Evolutionary conservation across 2,113 vertebrate genomes (phyloP), one percentile per base, ranked within the genome.

Genomic region (Onychorhynchus coronatus): DNA sequence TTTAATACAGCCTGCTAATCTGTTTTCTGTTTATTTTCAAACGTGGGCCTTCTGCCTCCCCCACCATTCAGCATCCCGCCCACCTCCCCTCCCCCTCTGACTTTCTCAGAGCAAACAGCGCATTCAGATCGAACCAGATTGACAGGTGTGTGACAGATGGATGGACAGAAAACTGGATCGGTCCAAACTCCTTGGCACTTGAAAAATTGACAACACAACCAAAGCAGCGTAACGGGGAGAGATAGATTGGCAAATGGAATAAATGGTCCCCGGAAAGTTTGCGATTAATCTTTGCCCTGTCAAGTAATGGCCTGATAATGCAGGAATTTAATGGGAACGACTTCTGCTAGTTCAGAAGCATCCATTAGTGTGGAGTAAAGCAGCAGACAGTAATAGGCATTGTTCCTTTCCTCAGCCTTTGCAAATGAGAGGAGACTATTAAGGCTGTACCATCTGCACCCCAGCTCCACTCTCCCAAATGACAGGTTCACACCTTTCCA

Each of bases 251-350:
- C 94, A 97, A 97, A 96, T 93, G 94, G 94, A 95, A 97, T 97
- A 97, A 97, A 97, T 95, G 90, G 81, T 95, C 93, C 91, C 95
- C 10, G 0, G 94, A 92, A 96, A 97, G 96, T 97, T 96, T 93
- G 87, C 2, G 63, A 96, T 97, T 97, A 97, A 97, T 97, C 96
- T 97, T 97, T 96, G 91, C 96, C 90, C 95, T 95, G 96, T 97
- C 97, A 97, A 93, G 91, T 97, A 96, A 97, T 96, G 94, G 78
- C 78, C 95, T 96, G 95, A 97, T 96, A 97, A 97, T 96, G 95
- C 94, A 96, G 77, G 92, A 89, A 94, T 96, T 97, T 96, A 97
- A 96, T 97, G 95, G 91, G 88, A 94, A 95, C 0, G 3, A 91
- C 85, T 97, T 95, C 93, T 92, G 82, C 77, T 88, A 82, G 95